A percentile compares a stretch with the other conserved stretches of the same genome.
phyloP scores from a whole-genome alignment of 1,140 invertebrate species.

The Papilio polyxenes region DNA sequence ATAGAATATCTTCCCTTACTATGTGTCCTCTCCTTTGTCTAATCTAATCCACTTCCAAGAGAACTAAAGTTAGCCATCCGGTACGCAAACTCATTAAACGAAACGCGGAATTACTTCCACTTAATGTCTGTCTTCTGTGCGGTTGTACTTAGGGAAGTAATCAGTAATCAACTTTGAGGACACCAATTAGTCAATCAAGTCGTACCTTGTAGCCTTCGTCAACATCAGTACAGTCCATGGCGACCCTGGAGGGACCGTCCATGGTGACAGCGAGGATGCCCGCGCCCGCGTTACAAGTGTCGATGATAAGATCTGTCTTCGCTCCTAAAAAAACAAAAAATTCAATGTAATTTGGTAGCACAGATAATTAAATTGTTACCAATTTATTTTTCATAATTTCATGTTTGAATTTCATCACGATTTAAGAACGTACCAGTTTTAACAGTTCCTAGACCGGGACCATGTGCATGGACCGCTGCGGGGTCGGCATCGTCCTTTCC shows the following conservation, averaged over 20 bases:
- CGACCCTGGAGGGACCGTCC: constrained; percentile 89
- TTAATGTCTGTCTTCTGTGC: too few relatives aligned
- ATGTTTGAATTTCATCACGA: not conserved
- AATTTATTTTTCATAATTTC: not conserved
- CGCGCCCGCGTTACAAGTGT: constrained; percentile 96
- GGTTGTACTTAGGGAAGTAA: too few relatives aligned
- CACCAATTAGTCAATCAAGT: not conserved
- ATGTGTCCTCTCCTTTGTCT: too few relatives aligned
- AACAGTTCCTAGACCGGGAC: constrained; percentile 90
- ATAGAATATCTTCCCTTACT: too few relatives aligned
- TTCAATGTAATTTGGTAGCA: too few relatives aligned
- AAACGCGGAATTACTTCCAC: too few relatives aligned
- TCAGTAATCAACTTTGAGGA: not conserved
- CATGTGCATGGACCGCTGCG: constrained; percentile 94
- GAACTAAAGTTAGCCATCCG: too few relatives aligned
- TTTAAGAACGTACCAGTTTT: constrained; percentile 85
- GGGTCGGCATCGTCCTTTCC: constrained; percentile 98
- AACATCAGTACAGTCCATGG: constrained; percentile 3
- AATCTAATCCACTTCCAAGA: too few relatives aligned
- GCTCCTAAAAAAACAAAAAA: constrained; percentile 79
- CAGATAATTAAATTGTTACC: too few relatives aligned
- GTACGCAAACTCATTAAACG: too few relatives aligned
- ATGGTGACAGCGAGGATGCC: constrained; percentile 96
- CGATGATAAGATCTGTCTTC: constrained; percentile 97
- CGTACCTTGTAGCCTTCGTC: constrained; percentile 10